Percentiles rank a stretch among this genome's conserved stretches.
Conservation (phyloP, 2,113 vertebrate species). For the Takifugu flavidus region DNA sequence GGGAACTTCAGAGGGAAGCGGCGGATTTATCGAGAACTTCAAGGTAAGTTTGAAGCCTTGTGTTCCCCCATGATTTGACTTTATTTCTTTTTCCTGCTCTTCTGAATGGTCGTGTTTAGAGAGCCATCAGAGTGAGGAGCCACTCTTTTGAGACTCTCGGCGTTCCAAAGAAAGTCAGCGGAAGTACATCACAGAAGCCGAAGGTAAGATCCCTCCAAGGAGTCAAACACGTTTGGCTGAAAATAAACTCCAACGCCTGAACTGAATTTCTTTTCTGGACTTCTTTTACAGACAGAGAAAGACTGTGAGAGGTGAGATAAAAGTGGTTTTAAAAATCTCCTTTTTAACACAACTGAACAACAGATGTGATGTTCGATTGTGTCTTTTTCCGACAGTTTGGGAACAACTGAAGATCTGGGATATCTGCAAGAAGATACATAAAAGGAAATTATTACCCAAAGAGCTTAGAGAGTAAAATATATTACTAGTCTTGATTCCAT, state of each 20-base stretch:
- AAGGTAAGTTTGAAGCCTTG: constrained; percentile 73
- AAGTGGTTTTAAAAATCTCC: not conserved
- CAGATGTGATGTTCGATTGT: not conserved
- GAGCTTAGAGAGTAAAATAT: too few relatives aligned
- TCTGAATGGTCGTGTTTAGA: constrained; percentile 57
- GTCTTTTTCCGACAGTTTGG: constrained; percentile 46
- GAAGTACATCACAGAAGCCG: constrained; percentile 50
- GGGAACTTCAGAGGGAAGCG: constrained; percentile 77
- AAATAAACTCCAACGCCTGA: not conserved
- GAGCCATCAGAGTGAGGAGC: constrained; percentile 86
- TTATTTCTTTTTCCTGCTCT: not conserved
- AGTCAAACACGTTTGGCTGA: not conserved
- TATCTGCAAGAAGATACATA: constrained; percentile 71
- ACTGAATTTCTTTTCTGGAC: not conserved
- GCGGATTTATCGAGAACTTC: constrained; percentile 90
- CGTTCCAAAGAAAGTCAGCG: constrained; percentile 63
- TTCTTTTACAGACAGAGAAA: constrained; percentile 60
- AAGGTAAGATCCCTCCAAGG: constrained; percentile 53
- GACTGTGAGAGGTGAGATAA: constrained; percentile 64
- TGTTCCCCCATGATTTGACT: not conserved
- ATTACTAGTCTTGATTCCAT: not conserved
- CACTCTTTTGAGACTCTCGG: constrained; percentile 86
- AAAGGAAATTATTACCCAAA: not conserved
- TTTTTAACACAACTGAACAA: not conserved
- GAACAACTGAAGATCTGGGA: constrained; percentile 50